phyloP scores from a whole-genome alignment of 2,113 vertebrate genomes.

The Malurus alboscapulatus region DNA sequence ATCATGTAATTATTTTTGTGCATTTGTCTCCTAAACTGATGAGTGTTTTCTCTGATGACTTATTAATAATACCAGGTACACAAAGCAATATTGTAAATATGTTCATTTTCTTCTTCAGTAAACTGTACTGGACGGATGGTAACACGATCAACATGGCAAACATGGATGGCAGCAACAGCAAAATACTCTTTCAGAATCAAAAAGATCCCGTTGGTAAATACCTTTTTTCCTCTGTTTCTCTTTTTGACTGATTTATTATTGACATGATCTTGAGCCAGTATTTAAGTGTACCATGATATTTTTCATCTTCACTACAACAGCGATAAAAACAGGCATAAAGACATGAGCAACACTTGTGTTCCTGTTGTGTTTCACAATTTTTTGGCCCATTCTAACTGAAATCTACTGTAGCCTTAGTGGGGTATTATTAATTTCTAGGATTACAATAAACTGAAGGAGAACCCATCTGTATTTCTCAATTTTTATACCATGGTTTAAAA shows the following conservation, averaged over 20 bases:
- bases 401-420: not conserved
- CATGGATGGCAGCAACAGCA: conserved; percentile 98
- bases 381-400: not conserved
- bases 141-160: conserved; percentile 97
- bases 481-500: not conserved
- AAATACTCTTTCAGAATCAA: conserved; percentile 96
- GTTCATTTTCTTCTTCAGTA: conserved; percentile 73
- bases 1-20: not conserved
- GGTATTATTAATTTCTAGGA: not conserved
- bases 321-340: not conserved
- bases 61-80: not conserved
- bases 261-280: not conserved
- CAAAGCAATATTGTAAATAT: not conserved
- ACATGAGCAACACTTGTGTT: not conserved
- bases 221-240: not conserved
- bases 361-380: not conserved
- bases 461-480: not conserved
- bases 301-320: not conserved
- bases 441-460: not conserved
- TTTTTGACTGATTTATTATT: not conserved
- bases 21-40: not conserved
- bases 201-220: conserved; percentile 93
- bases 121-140: conserved; percentile 97
- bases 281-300: not conserved
- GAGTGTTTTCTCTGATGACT: not conserved